Evolutionary conservation across 92 coral and sea anemone species (phyloP).

Genomic region (Montipora capitata): DNA sequence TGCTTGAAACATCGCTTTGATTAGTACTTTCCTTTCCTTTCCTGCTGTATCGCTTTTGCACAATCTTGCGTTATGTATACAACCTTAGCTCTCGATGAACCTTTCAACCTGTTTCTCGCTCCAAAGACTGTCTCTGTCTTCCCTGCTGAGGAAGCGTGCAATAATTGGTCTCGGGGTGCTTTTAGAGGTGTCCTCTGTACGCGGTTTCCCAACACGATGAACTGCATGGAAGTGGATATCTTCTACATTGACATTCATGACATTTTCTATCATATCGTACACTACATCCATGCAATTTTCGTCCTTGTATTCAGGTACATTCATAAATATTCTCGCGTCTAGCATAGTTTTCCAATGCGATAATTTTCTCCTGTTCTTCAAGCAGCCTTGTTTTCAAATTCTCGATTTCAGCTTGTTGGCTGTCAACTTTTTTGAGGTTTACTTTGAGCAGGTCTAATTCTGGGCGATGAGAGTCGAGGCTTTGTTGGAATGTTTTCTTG

Average conservation of each 20-base stretch:
- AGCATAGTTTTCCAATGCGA: conserved; percentile 2
- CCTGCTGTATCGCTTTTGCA: conserved; percentile 29
- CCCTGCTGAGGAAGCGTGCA: conserved; percentile 20
- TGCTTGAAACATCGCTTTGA: conserved; percentile 26
- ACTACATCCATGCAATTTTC: conserved; percentile 4
- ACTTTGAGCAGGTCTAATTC: neutral
- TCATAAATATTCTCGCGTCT: conserved; percentile 1
- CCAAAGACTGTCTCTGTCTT: conserved; percentile 27
- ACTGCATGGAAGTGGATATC: conserved; percentile 38
- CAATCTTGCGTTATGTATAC: conserved; percentile 47
- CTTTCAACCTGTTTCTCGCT: conserved; percentile 17
- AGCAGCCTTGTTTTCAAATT: neutral
- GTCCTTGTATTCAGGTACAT: neutral
- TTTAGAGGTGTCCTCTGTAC: neutral
- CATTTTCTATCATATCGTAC: conserved; percentile 29
- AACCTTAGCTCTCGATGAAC: neutral
- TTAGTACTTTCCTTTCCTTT: conserved; percentile 41
- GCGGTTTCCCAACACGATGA: conserved; percentile 47
- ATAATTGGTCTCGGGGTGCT: conserved; percentile 44
- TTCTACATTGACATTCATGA: conserved; percentile 6
- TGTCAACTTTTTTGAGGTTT: neutral
- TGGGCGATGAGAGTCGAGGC: conserved; percentile 4
- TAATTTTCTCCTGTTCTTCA: conserved; percentile 21
- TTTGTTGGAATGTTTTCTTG: conserved; percentile 25
- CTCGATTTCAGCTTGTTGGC: conserved; percentile 3